phyloP scores from a whole-genome alignment of 35 echinoderm and acorn worm species.

The Ophiothrix spiculata region DNA sequence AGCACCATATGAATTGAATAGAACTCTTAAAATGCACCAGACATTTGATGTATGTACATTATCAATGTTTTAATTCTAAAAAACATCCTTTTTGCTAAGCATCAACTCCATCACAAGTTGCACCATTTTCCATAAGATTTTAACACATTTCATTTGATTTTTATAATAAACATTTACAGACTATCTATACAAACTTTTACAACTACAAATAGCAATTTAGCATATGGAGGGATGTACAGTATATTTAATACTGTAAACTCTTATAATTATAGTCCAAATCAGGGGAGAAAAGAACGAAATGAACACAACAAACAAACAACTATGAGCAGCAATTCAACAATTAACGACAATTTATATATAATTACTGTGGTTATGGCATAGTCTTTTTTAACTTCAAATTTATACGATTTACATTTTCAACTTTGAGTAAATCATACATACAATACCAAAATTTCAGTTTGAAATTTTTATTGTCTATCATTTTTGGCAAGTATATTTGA shows the following conservation, averaged over 20 bases:
- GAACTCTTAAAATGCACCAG: no score
- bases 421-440: no score
- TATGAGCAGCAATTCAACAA: background rate
- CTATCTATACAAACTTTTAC: background rate
- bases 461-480: no score
- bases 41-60: no score
- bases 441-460: no score
- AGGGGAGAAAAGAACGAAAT: background rate
- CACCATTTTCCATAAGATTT: background rate
- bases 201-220: background rate
- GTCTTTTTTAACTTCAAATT: no score
- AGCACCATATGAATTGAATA: no score
- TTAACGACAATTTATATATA: background rate
- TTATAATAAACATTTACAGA: background rate
- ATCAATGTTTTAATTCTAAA: no score
- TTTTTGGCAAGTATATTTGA: no score
- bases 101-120: no score
- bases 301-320: background rate
- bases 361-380: background rate
- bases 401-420: no score
- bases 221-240: conserved; percentile 3
- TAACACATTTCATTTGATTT: background rate
- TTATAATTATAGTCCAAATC: background rate
- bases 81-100: no score
- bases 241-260: background rate